Conservation (phyloP, 2,888 invertebrate genomes). For the Hyalella azteca region DNA sequence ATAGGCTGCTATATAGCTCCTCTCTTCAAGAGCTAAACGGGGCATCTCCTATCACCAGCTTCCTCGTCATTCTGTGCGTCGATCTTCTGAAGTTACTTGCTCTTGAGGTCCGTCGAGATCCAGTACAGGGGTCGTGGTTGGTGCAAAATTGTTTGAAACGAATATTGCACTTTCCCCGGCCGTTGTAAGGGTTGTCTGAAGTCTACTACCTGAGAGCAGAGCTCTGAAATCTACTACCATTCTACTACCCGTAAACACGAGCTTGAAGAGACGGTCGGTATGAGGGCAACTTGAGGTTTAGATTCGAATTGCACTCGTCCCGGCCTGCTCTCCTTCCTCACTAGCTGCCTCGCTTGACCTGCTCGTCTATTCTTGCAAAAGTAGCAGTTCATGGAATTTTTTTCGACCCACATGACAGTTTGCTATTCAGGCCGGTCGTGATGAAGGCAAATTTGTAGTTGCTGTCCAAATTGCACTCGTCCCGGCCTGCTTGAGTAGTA, state of each 20-base stretch:
- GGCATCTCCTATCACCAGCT: too few relatives aligned
- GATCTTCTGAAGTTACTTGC: too few relatives aligned
- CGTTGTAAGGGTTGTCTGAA: not conserved
- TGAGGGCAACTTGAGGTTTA: not conserved
- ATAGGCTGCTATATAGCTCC: not conserved
- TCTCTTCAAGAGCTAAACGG: too few relatives aligned
- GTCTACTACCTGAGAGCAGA: not conserved
- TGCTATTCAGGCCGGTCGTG: slow-evolving; percentile 14
- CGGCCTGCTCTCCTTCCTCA: slow-evolving; percentile 7
- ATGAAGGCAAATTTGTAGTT: slow-evolving; percentile 7
- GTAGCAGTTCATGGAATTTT: too few relatives aligned
- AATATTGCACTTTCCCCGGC: slow-evolving; percentile 34
- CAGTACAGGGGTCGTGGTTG: not conserved
- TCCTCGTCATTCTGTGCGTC: too few relatives aligned
- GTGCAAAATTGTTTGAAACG: not conserved
- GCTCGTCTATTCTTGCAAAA: too few relatives aligned
- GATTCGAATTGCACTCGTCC: slow-evolving; percentile 31
- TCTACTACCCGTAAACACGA: not conserved
- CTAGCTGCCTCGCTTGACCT: too few relatives aligned
- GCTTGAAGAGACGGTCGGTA: slow-evolving; percentile 20
- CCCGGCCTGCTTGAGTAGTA: slow-evolving; percentile 14
- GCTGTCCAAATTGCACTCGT: slow-evolving; percentile 4
- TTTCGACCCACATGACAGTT: too few relatives aligned
- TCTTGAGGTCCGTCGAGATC: too few relatives aligned
- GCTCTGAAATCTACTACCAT: not conserved